A percentile compares a stretch with the other conserved stretches of the same genome.
Conservation (phyloP, 2,797 vertebrate genomes). For the Pseudochirops cupreus region DNA sequence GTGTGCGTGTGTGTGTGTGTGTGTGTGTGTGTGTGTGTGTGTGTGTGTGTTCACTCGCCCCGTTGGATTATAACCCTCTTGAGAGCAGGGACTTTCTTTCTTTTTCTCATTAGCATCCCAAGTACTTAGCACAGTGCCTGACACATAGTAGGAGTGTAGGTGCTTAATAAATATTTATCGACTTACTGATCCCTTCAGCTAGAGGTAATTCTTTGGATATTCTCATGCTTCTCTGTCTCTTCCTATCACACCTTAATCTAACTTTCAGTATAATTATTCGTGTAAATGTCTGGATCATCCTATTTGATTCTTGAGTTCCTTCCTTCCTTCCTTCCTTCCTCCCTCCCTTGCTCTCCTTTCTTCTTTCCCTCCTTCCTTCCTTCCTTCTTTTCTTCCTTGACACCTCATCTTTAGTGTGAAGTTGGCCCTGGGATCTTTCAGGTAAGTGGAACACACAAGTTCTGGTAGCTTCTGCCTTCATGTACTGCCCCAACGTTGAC, state of each 20-base stretch:
- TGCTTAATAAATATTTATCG: neutral
- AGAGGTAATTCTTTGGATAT: neutral
- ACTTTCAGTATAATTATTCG: too few relatives aligned
- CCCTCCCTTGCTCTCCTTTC: too few relatives aligned
- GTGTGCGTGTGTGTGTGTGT: too few relatives aligned
- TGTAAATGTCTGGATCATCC: neutral
- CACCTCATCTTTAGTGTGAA: neutral
- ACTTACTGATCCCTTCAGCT: neutral
- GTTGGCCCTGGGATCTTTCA: neutral
- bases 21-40: too few relatives aligned
- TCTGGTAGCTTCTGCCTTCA: neutral
- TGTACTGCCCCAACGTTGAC: neutral
- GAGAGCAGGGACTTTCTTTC: too few relatives aligned
- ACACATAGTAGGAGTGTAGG: neutral
- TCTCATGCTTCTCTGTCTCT: neutral
- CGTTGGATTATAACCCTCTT: neutral
- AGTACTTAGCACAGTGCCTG: neutral
- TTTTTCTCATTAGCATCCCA: neutral
- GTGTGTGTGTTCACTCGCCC: neutral
- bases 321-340: too few relatives aligned
- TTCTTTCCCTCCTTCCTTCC: too few relatives aligned
- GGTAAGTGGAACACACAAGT: neutral
- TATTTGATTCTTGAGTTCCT: neutral
- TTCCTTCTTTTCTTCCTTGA: neutral
- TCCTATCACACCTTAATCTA: neutral